Evolutionary conservation across 1,140 invertebrate genomes (phyloP).

Genomic region (Pseudomyrmex pallidus): DNA sequence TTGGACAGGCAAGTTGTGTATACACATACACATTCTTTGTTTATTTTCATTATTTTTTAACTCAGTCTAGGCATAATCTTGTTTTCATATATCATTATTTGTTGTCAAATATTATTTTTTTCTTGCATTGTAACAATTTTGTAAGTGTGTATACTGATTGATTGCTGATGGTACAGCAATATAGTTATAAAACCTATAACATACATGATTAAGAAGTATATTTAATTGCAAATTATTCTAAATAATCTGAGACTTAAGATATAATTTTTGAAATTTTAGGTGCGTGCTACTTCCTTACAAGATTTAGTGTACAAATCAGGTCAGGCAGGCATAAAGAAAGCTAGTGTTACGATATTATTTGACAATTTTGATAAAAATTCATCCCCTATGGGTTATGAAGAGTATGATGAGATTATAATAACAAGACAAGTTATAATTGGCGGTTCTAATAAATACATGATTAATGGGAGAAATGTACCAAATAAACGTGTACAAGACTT

Average conservation of each 20-base stretch:
- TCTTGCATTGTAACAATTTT: too few relatives aligned
- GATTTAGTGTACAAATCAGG: constrained; percentile 99
- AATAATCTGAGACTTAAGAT: too few relatives aligned
- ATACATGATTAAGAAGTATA: background rate
- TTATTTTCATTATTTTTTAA: too few relatives aligned
- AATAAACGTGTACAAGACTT: constrained; percentile 97
- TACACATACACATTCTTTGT: background rate
- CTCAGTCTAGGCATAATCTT: constrained; percentile 64
- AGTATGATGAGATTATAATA: constrained; percentile 96
- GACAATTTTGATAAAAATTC: constrained; percentile 95
- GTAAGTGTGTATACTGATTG: too few relatives aligned
- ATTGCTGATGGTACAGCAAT: too few relatives aligned
- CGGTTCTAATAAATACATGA: constrained; percentile 97
- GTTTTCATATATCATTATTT: background rate
- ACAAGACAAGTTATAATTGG: constrained; percentile 94
- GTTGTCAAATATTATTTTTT: too few relatives aligned
- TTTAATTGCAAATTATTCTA: too few relatives aligned
- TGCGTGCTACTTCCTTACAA: constrained; percentile 94
- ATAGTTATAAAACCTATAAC: background rate
- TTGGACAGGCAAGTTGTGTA: constrained; percentile 90
- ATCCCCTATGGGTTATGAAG: constrained; percentile 96
- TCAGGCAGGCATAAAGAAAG: constrained; percentile 97
- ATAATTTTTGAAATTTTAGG: constrained; percentile 85
- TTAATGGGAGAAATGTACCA: constrained; percentile 96
- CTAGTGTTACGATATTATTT: constrained; percentile 98